A percentile compares a stretch with the other conserved stretches of the same genome.
These are phyloP conservation scores for Graphium colonna DNA, from an alignment of 2,888 invertebrate genomes.

Conservation along the genomic window DNA sequence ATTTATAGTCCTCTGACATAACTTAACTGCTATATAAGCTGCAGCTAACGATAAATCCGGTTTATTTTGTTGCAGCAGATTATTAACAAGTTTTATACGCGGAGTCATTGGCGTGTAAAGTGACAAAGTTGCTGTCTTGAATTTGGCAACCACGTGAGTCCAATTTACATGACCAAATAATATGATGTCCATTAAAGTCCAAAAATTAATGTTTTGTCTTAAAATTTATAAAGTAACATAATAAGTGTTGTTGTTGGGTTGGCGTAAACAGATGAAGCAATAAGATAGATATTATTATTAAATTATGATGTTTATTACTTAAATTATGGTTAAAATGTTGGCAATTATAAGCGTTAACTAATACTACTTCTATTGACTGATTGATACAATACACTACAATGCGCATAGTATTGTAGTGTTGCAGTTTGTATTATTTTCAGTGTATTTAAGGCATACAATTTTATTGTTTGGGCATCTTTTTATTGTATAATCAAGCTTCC, in stretches of 20 bases:
- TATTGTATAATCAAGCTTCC: background rate
- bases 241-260: constrained; percentile 24
- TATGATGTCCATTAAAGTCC: constrained; percentile 36
- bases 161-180: constrained; percentile 32
- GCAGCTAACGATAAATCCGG: constrained; percentile 29
- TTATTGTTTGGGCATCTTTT: constrained; percentile 20
- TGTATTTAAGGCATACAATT: constrained; percentile 28
- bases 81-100: constrained; percentile 26
- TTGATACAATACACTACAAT: too few species aligned
- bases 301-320: too few species aligned
- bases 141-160: constrained; percentile 30
- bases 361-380: background rate
- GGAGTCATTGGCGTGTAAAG: background rate
- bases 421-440: constrained; percentile 26
- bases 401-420: constrained; percentile 14
- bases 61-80: constrained; percentile 25
- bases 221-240: constrained; percentile 14
- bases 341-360: background rate
- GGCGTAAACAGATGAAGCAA: constrained; percentile 24
- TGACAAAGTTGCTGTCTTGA: constrained; percentile 19
- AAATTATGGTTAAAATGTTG: constrained; percentile 19
- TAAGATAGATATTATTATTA: constrained; percentile 31
- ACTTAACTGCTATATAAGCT: too few species aligned
- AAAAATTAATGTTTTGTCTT: constrained; percentile 25
- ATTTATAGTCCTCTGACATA: background rate